phyloP scores from a whole-genome alignment of 2,113 vertebrate species.

The Mandrillus leucophaeus region DNA sequence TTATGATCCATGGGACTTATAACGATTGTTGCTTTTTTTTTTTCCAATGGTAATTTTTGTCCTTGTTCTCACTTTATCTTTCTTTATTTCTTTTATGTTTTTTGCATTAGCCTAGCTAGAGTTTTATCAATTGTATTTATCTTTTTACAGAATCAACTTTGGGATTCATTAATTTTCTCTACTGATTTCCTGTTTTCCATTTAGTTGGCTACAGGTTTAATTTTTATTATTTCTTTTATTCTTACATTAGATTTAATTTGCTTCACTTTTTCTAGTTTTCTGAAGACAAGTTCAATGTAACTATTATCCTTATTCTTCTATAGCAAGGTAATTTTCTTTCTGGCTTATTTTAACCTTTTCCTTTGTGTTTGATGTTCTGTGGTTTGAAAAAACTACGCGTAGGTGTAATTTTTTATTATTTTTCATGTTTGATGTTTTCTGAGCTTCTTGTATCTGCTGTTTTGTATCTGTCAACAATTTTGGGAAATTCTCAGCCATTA shows the following conservation, averaged over 20 bases:
- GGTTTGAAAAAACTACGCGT: background rate
- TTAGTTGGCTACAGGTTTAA: background rate
- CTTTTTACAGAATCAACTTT: background rate
- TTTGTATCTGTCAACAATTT: background rate
- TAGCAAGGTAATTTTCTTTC: background rate
- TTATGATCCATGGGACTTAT: background rate
- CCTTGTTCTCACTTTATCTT: background rate
- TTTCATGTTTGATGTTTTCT: background rate
- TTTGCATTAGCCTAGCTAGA: background rate
- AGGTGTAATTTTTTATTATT: background rate
- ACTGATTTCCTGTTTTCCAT: background rate
- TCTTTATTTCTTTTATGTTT: background rate
- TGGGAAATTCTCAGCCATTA: background rate
- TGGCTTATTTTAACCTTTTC: background rate
- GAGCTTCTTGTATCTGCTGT: background rate
- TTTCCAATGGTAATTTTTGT: background rate
- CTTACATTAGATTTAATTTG: background rate
- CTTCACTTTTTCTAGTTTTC: background rate
- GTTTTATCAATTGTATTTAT: background rate
- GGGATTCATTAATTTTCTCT: background rate
- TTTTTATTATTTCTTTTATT: background rate
- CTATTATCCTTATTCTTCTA: background rate
- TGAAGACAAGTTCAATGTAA: background rate
- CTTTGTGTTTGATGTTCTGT: background rate
- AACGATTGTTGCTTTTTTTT: fast-evolving